Evolutionary conservation across 2,888 invertebrate species (phyloP).

Genomic region (Automeris io): DNA sequence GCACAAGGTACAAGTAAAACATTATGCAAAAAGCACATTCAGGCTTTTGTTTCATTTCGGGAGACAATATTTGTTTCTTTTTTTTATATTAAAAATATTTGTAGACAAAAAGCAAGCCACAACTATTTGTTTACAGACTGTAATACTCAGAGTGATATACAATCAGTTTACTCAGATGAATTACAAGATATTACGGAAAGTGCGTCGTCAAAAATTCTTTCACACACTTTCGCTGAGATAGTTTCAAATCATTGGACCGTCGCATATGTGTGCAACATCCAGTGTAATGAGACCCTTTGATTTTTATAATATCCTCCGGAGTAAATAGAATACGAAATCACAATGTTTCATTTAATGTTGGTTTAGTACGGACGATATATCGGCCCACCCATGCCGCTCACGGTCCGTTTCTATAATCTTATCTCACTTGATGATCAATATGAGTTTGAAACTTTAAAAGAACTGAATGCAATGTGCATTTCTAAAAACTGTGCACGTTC

Average conservation of each 20-base stretch:
- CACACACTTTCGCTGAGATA: constrained; percentile 73
- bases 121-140: too few relatives aligned
- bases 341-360: constrained; percentile 38
- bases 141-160: too few relatives aligned
- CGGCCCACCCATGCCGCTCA: constrained; percentile 60
- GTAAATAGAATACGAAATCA: constrained; percentile 4
- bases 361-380: constrained; percentile 35
- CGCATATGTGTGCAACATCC: constrained; percentile 28
- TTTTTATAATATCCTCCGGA: constrained; percentile 6
- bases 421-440: constrained; percentile 53
- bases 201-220: constrained; percentile 36
- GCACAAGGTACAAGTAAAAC: too few relatives aligned
- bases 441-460: constrained; percentile 26
- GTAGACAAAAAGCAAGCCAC: too few relatives aligned
- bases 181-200: constrained; percentile 64
- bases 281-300: constrained; percentile 30
- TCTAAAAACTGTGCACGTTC: constrained; percentile 6
- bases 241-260: constrained; percentile 48
- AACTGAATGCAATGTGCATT: neutral
- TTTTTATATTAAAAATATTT: constrained; percentile 1
- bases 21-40: too few relatives aligned
- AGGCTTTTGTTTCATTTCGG: too few relatives aligned
- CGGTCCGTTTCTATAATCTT: constrained; percentile 56
- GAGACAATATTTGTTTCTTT: neutral
- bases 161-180: constrained; percentile 55